Evolutionary conservation across 2,888 invertebrate species (phyloP).

Genomic region (Neria commutata): DNA sequence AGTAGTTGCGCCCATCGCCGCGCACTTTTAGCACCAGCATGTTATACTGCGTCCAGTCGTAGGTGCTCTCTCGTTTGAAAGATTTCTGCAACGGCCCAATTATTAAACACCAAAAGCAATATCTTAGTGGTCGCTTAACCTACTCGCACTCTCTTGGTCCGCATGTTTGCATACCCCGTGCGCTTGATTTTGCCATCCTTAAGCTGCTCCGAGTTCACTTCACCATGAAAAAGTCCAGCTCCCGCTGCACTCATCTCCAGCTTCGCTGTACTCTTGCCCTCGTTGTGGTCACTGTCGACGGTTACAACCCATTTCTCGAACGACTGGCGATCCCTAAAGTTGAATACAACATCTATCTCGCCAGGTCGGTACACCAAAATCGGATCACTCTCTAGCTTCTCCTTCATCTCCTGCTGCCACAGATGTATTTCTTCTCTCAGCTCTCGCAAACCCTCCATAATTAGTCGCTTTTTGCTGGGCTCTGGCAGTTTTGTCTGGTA

Average conservation of each 20-base stretch:
- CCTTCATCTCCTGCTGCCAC: constrained; percentile 72
- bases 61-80: constrained; percentile 73
- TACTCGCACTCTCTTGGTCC: constrained; percentile 71
- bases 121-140: too few relatives aligned
- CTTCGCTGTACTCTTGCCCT: constrained; percentile 75
- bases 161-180: constrained; percentile 84
- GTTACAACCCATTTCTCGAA: constrained; percentile 77
- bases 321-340: constrained; percentile 69
- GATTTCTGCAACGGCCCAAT: constrained; percentile 70
- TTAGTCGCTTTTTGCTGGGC: constrained; percentile 64
- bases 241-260: constrained; percentile 73
- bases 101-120: background rate
- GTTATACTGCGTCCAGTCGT: constrained; percentile 81
- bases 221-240: constrained; percentile 75
- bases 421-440: constrained; percentile 71
- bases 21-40: constrained; percentile 77
- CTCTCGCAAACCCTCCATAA: constrained; percentile 71
- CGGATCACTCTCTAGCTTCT: constrained; percentile 70
- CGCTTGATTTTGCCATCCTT: constrained; percentile 80
- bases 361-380: constrained; percentile 66
- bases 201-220: constrained; percentile 72
- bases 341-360: constrained; percentile 77
- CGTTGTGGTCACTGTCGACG: constrained; percentile 79
- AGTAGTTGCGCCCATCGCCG: constrained; percentile 93
- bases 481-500: constrained; percentile 52